These are phyloP conservation scores for Pipra filicauda DNA, from an alignment of 2,113 vertebrate species.

Conservation along the genomic window DNA sequence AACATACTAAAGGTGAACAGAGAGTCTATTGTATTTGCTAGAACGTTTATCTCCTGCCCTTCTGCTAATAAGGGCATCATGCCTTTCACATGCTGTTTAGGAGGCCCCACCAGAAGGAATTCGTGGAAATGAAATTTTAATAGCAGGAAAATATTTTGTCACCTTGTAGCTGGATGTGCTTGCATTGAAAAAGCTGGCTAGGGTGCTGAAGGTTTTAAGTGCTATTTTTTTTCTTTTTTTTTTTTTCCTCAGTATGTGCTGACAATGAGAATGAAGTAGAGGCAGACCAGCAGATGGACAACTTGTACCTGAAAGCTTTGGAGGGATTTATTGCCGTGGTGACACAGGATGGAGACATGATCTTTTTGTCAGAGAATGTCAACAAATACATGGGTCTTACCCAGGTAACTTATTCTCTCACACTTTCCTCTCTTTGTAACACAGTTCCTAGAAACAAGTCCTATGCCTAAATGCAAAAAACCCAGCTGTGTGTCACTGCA, in stretches of 20 bases:
- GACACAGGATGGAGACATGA: conserved; percentile 91
- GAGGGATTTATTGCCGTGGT: conserved; percentile 92
- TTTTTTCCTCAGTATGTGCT: conserved; percentile 70
- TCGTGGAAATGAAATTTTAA: background rate
- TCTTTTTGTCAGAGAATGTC: conserved; percentile 93
- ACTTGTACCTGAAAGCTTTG: conserved; percentile 85
- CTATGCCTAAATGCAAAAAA: conserved; percentile 14
- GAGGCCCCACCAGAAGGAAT: background rate
- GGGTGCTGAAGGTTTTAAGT: background rate
- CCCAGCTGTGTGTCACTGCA: background rate
- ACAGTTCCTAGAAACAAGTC: background rate
- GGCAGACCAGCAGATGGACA: conserved; percentile 74
- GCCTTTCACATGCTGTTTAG: background rate
- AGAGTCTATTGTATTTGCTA: background rate
- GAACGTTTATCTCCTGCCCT: background rate
- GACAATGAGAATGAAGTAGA: conserved; percentile 71
- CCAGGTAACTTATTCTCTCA: conserved; percentile 78
- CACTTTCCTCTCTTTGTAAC: background rate
- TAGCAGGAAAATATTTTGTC: background rate
- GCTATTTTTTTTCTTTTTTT: background rate
- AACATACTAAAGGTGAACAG: background rate
- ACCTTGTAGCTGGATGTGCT: background rate
- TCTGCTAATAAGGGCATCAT: background rate
- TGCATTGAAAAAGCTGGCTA: background rate
- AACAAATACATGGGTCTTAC: conserved; percentile 92